Percentiles rank a stretch among this genome's conserved stretches.
These are phyloP conservation scores for Ceyx margarethae DNA, from an alignment of 2,113 vertebrate species.

Conservation along the genomic window DNA sequence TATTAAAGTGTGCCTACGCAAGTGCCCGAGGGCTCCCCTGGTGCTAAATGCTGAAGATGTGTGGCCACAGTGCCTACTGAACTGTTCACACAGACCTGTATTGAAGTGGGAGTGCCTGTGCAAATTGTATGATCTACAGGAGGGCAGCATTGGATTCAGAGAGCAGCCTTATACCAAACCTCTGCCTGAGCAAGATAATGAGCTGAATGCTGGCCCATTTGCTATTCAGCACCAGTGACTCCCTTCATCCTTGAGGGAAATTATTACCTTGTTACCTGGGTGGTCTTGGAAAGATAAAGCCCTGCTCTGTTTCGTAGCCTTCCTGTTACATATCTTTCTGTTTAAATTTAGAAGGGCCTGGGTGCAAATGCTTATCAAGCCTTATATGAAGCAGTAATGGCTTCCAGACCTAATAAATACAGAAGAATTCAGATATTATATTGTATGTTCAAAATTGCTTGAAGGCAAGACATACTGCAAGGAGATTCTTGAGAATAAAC, in stretches of 20 bases:
- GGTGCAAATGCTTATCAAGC: background rate
- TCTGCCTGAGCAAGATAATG: background rate
- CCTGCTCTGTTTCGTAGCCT: background rate
- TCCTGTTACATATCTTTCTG: background rate
- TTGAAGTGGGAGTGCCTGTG: background rate
- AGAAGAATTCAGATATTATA: background rate
- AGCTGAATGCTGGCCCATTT: background rate
- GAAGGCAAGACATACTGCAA: background rate
- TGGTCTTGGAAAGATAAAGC: background rate
- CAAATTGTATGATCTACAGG: background rate
- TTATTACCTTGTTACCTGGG: constrained; percentile 4
- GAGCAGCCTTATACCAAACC: background rate
- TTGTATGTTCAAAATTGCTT: constrained; percentile 16
- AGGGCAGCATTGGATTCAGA: background rate
- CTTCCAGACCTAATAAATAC: constrained; percentile 28
- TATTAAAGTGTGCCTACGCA: background rate
- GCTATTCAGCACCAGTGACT: background rate
- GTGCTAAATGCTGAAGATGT: background rate
- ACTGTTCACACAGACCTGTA: background rate
- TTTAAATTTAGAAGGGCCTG: background rate
- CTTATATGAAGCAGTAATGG: background rate
- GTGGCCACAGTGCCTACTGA: background rate
- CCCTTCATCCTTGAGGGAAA: background rate
- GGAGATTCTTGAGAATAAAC: constrained; percentile 26
- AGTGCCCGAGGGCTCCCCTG: background rate